Conservation (phyloP, 2,113 vertebrate genomes). For the Malurus alboscapulatus region DNA sequence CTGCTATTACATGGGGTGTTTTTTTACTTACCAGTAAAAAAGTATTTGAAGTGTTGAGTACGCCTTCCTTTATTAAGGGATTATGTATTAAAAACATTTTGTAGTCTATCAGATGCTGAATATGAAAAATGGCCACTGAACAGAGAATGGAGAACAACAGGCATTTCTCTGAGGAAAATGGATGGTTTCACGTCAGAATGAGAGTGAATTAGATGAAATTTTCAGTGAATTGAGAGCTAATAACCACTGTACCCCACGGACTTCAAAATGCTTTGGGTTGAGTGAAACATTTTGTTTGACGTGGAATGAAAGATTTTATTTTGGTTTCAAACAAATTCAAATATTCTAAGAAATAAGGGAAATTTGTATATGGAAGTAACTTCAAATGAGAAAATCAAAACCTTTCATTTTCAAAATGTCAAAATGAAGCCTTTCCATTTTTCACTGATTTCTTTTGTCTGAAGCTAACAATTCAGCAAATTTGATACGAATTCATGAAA, state of each 20-base stretch:
- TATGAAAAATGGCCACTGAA: background rate
- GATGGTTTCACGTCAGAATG: background rate
- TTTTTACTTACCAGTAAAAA: background rate
- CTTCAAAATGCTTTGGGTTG: background rate
- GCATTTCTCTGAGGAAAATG: background rate
- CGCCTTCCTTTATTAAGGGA: background rate
- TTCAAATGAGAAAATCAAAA: constrained; percentile 58
- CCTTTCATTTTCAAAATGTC: constrained; percentile 60
- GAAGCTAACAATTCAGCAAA: constrained; percentile 61
- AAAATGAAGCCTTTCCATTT: constrained; percentile 56
- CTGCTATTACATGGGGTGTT: rapidly evolving
- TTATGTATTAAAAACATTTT: background rate
- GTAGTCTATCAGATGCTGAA: background rate
- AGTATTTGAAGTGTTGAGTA: background rate
- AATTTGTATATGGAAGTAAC: constrained; percentile 41
- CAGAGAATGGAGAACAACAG: background rate
- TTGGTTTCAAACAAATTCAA: constrained; percentile 49
- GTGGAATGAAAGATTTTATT: constrained; percentile 18
- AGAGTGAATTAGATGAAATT: constrained; percentile 14
- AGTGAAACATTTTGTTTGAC: constrained; percentile 30
- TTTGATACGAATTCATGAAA: constrained; percentile 55
- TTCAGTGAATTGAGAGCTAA: constrained; percentile 30
- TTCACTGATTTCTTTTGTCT: constrained; percentile 65
- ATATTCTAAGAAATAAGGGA: constrained; percentile 31
- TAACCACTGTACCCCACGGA: background rate